Conservation (phyloP, 2,113 vertebrate genomes). For the Hucho hucho region DNA sequence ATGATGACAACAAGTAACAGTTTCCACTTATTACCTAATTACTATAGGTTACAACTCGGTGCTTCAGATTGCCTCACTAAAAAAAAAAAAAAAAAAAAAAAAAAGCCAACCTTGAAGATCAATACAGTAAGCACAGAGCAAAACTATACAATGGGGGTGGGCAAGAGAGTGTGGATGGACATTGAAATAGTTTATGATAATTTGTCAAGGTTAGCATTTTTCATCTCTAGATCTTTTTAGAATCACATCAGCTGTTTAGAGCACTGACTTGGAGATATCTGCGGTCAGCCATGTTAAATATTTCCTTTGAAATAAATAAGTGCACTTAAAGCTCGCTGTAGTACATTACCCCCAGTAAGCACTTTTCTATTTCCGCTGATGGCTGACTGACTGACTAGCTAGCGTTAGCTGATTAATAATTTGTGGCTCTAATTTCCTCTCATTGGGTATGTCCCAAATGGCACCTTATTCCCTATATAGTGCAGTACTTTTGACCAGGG, state of each 20-base stretch:
- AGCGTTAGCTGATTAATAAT: conserved; percentile 40
- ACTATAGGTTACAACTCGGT: not conserved
- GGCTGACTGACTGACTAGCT: conserved; percentile 11
- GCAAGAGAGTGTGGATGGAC: not conserved
- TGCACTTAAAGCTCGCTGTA: conserved; percentile 30
- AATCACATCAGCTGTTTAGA: conserved; percentile 15
- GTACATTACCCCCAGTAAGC: conserved; percentile 32
- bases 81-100: too few species aligned
- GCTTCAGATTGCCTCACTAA: too few species aligned
- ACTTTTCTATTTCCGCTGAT: conserved; percentile 20
- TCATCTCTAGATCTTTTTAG: not conserved
- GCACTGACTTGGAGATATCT: conserved; percentile 5
- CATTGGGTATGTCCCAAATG: too few species aligned
- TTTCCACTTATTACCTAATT: not conserved
- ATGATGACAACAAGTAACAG: not conserved
- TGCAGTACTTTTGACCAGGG: too few species aligned
- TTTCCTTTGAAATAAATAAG: conserved; percentile 42
- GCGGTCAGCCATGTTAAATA: conserved; percentile 33
- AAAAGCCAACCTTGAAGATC: not conserved
- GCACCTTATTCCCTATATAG: too few species aligned
- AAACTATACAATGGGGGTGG: not conserved
- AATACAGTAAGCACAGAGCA: not conserved
- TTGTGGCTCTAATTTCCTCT: conserved; percentile 43
- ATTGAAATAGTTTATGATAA: too few species aligned
- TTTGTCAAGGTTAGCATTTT: not conserved